Base-by-base conservation (phyloP, 2,113 vertebrate species). In the Leuciscus idus region DNA sequence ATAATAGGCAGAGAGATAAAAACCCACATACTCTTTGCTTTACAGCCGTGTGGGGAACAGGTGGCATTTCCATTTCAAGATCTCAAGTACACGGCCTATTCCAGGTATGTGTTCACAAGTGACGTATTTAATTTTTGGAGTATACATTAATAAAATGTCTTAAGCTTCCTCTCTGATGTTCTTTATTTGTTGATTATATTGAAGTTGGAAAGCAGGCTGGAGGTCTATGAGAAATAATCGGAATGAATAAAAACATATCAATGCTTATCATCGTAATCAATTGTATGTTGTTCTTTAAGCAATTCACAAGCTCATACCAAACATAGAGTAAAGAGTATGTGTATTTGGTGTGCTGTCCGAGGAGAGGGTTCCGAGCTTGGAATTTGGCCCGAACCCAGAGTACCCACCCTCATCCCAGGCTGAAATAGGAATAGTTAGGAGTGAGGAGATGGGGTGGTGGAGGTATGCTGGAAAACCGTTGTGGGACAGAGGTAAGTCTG, bases 1-100 rank as follows among this genome's bases (percentile, higher is more conserved):
- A 39, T 39, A 39, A 39, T 7, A 0, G 3, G 0, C 33, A 39
- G 36, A 39, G 39, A 7, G 39, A 7, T 39, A 39, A 7, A 39
- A 39, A 7, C 39, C 1, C 39, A 1, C 39, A 39, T 39, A 6
- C 39, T 39, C 6, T 39, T 39, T 39, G 39, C 39, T 39, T 39
- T 39, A 43, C 43, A 43, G 43, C 43, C 8, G 8, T 43, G 43
- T 43, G 43, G 43, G 43, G 86, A 48, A 4, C 87, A 86, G 26
- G 76, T 84, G 21, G 76, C 75, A 17, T 91, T 88, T 77, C 79
- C 87, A 1, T 86, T 39, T 88, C 90, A 17, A 90, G 89, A 73
- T 76, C 89, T 21, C 88, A 91, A 19, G 28, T 74, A 2, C 88
- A 86, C 57, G 80, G 23, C 64, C 86, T 48, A 62, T 85, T 33